Evolutionary conservation across 2,113 vertebrate genomes (phyloP), one percentile per base, ranked within the genome.

Genomic region (Dromiciops gliroides): DNA sequence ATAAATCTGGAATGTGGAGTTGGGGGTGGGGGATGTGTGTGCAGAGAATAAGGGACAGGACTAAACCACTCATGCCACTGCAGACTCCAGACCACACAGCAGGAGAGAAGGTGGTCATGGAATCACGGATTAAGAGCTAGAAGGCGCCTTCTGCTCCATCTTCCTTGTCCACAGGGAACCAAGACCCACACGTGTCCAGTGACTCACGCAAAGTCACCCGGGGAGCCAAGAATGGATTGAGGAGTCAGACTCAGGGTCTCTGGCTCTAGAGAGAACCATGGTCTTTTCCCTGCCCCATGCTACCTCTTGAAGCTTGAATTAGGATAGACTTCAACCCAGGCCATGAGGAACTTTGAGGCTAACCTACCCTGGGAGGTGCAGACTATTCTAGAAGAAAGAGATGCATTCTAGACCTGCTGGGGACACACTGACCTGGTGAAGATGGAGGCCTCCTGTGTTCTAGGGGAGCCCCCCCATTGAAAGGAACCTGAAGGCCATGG

Each of bases 351-450:
- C 48, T 24, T 8, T 3, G 25, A 50, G 60, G 37, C 14, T n/a
- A 16, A 75, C 12, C n/a, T n/a, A n/a, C n/a, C n/a, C n/a, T n/a
- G 44, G 44, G 53, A 49, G 51, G 11, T 24, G 28, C 49, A 89
- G 92, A 49, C n/a, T 25, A 23, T 44, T 51, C 11, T 31, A 90
- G 92, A 31, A 47, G 11, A 48, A 88, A 37, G 25, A 47, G 47
- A 3, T 0, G 0, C 16, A 90, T 10, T 0, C 9, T 14, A 48
- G 3, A 44, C 28, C 47, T 24, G 48, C 44, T 11, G 83, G 37
- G 31, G 24, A 49, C 5, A 37, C 37, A 52, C 4, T 14, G 60
- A 14, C 11, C 3, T 56, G 53, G 53, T 56, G 53, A 28, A 1
- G 26, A 56, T 56, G 14, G 31, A 67, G 60, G 12, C 31, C 60